Base-by-base conservation (phyloP, 2,113 vertebrate species). In the Toxotes chatareus region DNA sequence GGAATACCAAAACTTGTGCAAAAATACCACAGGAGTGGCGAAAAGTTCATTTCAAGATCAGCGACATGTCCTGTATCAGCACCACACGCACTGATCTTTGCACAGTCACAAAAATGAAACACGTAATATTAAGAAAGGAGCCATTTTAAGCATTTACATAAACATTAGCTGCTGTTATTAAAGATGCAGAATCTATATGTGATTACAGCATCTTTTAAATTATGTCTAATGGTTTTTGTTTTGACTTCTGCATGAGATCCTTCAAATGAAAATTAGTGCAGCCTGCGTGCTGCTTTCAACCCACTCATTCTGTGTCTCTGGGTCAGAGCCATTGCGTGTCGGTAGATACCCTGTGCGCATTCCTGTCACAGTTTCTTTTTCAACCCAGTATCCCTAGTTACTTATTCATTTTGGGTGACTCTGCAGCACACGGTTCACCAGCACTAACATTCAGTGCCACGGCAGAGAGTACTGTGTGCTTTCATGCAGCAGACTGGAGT, bases 261-360 rank as follows among this genome's bases (percentile, higher is more conserved):
- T 66, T n/a, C 36, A 4, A 57, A 13, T 21, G 23, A 9, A 55
- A 36, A 70, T 61, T 31, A 1, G 4, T 53, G 44, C 21, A 38
- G 9, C 32, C 5, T 36, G 1, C 53, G 68, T 78, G 27, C 55
- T 68, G 21, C 51, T 32, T 44, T 70, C 7, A 55, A 38, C 23
- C 12, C 23, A 49, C 60, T 76, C 36, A 53, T n/a, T 80, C n/a
- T 36, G 6, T 21, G n/a, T 79, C 16, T 36, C 67, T 64, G 65
- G 21, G 16, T 56, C 11, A 8, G 6, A 69, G 64, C 56, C 57
- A 76, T 1, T 12, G 11, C 6, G 2, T 38, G 47, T 62, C 40
- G 71, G 16, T 38, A 38, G 67, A 76, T 55, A 46, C 32, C 53
- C 32, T 55, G 47, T 19, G 19, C 34, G 13, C 8, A 42, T 44